Evolutionary conservation across 2,113 vertebrate genomes (phyloP).

Genomic region (Poicephalus gulielmi): DNA sequence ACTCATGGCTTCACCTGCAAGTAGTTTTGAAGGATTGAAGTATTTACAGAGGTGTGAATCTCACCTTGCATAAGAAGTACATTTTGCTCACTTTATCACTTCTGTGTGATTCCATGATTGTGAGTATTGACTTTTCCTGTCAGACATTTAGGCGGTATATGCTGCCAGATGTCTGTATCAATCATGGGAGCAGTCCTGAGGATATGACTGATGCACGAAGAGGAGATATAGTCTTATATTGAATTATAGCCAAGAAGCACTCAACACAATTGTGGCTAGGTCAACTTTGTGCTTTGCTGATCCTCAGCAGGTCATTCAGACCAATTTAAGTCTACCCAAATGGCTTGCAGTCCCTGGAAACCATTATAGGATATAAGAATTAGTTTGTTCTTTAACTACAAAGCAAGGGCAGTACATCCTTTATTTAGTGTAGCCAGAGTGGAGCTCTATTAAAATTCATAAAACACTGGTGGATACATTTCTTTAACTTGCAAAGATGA

Average conservation of each 20-base stretch:
- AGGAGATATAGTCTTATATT: neutral
- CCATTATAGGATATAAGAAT: neutral
- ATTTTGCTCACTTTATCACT: neutral
- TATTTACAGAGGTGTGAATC: neutral
- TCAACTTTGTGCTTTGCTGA: conserved; percentile 13
- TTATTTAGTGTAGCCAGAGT: neutral
- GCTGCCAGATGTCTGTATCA: conserved; percentile 19
- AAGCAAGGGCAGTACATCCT: neutral
- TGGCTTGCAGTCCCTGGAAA: neutral
- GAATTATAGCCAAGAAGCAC: neutral
- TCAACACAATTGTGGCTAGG: conserved; percentile 6
- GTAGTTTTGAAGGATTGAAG: neutral
- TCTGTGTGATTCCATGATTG: neutral
- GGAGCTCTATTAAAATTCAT: neutral
- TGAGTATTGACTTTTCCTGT: conserved; percentile 1
- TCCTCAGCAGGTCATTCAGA: neutral
- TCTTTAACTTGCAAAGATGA: neutral
- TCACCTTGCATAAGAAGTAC: neutral
- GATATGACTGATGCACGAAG: neutral
- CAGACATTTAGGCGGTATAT: neutral
- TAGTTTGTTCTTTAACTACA: neutral
- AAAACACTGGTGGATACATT: neutral
- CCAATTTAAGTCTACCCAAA: neutral
- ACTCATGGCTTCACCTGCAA: neutral
- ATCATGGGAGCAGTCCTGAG: neutral